Base-by-base conservation (phyloP, 2,888 invertebrate genomes). In the Crematogaster levior region DNA sequence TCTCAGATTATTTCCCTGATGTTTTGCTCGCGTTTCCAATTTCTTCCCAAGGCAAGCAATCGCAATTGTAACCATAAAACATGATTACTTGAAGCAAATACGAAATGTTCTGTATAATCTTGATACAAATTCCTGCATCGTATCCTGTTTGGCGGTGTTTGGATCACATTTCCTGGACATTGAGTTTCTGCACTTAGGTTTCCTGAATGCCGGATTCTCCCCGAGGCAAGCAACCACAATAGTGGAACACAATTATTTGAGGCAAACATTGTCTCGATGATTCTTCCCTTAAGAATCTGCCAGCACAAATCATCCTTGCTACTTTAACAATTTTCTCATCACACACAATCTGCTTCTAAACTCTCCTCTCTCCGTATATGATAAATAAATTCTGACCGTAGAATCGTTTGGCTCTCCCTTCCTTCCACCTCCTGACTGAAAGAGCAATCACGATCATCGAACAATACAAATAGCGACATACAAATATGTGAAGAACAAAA, bases 401-500 rank as follows among this genome's bases (percentile, higher is more conserved):
- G 12, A 43, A 46, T 21, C 6, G 1, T 15, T 15, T 18, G 18
- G 34, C 6, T 21, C 21, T 21, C 12, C 3, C 30, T 24, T 21
- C 18, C n/a, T 27, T n/a, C 6, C n/a, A 34, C 7, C 18, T 34
- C 21, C 30, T 30, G 30, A 1, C 5, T 34, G 51, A 12, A 70
- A 43, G 4, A 30, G 12, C 5, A 7, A 68, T 21, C 27, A 15
- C 18, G 18, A 18, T 73, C 2, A 21, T 21, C 0, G 12, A 40
- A 37, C 2, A 12, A 6, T 15, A 18, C 30, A 2, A 27, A n/a
- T n/a, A 74, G 37, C 51, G 10, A 53, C 27, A 43, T 24, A 24
- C 7, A 43, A 24, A 51, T 74, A 66, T 66, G 40, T 21, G n/a
- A 18, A 56, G 4, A 53, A 75, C 4, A 9, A 48, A 24, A 75